These are phyloP conservation scores for Drosophila simulans DNA, from an alignment of 1,140 invertebrate species.

Conservation along the genomic window DNA sequence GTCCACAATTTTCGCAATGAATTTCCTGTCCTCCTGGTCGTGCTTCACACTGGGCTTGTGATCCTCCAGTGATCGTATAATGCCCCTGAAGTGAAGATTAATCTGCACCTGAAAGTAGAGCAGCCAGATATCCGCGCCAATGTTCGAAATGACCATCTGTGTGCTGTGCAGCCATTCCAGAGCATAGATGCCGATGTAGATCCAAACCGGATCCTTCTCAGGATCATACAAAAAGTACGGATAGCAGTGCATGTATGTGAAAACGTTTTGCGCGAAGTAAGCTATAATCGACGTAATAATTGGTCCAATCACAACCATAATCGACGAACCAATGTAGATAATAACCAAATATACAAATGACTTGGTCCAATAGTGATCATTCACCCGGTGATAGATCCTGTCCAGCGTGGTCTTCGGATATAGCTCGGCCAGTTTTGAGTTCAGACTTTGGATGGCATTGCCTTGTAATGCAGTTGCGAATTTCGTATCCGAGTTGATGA, in stretches of 20 bases:
- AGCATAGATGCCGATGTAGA: constrained; percentile 41
- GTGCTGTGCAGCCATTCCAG: constrained; percentile 54
- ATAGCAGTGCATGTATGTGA: constrained; percentile 52
- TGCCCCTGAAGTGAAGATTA: constrained; percentile 57
- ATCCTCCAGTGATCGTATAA: constrained; percentile 31
- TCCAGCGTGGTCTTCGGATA: constrained; percentile 34
- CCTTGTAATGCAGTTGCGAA: constrained; percentile 42
- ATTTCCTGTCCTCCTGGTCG: constrained; percentile 25
- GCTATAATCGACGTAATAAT: constrained; percentile 20
- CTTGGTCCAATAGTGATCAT: constrained; percentile 54
- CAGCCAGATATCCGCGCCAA: constrained; percentile 57
- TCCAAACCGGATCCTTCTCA: constrained; percentile 25
- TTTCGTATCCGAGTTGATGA: constrained; percentile 57
- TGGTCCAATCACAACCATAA: constrained; percentile 47
- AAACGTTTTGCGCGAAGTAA: constrained; percentile 6
- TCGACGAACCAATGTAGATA: constrained; percentile 38
- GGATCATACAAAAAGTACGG: constrained; percentile 45
- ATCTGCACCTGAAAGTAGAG: constrained; percentile 57
- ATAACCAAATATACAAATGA: constrained; percentile 6
- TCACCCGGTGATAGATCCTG: constrained; percentile 29
- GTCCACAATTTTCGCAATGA: constrained; percentile 45
- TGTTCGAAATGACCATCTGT: constrained; percentile 48
- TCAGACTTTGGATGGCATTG: constrained; percentile 12
- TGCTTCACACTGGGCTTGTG: constrained; percentile 30
- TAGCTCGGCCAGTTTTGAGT: constrained; percentile 28